Conservation (phyloP, 2,113 vertebrate genomes). For the Pelecanoides urinatrix region DNA sequence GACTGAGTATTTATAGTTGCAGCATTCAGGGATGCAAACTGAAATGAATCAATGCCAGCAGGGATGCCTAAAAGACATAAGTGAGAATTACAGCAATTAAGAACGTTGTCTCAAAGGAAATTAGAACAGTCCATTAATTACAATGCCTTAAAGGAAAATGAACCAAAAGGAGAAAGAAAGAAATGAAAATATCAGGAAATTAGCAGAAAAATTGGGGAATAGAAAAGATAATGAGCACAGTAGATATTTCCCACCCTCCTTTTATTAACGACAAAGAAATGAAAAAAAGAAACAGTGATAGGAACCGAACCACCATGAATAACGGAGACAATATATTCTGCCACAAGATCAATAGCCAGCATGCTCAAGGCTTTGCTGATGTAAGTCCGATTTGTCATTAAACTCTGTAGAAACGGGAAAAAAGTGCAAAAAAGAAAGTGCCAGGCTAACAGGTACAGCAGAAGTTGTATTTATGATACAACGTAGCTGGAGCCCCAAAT, state of each 20-base stretch:
- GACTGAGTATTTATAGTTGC: slow-evolving; percentile 59
- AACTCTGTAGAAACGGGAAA: neutral
- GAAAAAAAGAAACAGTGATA: neutral
- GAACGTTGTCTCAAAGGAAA: slow-evolving; percentile 72
- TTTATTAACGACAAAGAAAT: neutral
- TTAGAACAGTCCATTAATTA: slow-evolving; percentile 75
- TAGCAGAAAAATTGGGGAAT: neutral
- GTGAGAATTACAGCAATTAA: slow-evolving; percentile 77
- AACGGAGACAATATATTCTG: neutral
- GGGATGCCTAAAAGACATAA: slow-evolving; percentile 69
- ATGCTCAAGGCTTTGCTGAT: neutral
- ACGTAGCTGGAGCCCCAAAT: accelerated
- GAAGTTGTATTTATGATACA: neutral
- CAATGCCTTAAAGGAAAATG: slow-evolving; percentile 71
- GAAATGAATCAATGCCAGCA: slow-evolving; percentile 66
- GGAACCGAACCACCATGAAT: neutral
- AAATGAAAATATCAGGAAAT: slow-evolving; percentile 63
- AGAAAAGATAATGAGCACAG: neutral
- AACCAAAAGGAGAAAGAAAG: slow-evolving; percentile 45
- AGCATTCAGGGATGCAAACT: slow-evolving; percentile 56
- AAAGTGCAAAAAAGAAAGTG: neutral
- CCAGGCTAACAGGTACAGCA: neutral
- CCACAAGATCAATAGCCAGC: neutral
- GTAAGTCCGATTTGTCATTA: neutral
- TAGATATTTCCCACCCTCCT: neutral